Conservation (phyloP, 2,888 invertebrate species). For the Lymantria monacha region DNA sequence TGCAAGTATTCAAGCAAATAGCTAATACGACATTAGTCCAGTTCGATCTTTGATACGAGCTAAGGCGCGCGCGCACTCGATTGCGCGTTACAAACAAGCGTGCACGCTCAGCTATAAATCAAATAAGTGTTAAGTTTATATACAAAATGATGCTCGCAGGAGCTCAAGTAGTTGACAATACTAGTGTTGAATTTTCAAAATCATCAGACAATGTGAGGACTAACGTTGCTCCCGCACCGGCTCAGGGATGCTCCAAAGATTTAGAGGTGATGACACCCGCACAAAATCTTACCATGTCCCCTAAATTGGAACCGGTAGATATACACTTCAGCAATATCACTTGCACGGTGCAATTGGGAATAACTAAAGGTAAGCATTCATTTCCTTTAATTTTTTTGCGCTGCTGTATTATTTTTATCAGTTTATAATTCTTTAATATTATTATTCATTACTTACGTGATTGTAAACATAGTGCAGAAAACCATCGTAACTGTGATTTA, state of each 20-base stretch:
- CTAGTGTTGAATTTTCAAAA: constrained; percentile 51
- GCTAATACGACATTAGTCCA: constrained; percentile 23
- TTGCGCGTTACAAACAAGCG: constrained; percentile 44
- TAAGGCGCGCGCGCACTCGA: constrained; percentile 58
- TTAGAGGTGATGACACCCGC: constrained; percentile 8
- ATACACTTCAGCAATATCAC: constrained; percentile 88
- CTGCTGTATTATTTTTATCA: too few species aligned
- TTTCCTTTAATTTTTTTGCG: neutral
- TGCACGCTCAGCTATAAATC: constrained; percentile 49
- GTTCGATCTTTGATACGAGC: constrained; percentile 13
- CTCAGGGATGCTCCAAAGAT: constrained; percentile 22
- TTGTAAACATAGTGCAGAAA: too few species aligned
- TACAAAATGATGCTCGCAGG: constrained; percentile 73
- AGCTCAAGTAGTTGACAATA: constrained; percentile 65
- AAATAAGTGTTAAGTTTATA: constrained; percentile 31
- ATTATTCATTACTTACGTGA: too few species aligned
- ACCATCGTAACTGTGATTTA: too few species aligned
- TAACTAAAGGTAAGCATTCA: constrained; percentile 84
- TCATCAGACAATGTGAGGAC: constrained; percentile 1
- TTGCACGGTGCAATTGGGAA: constrained; percentile 87
- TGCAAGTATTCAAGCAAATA: constrained; percentile 2
- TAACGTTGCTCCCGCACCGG: constrained; percentile 6
- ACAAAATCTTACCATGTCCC: constrained; percentile 48
- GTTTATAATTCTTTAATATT: too few species aligned
- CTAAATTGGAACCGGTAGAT: constrained; percentile 82